A percentile compares a stretch with the other conserved stretches of the same genome.
Conservation (phyloP, 2,797 vertebrate genomes). For the Sitta carolinensis region DNA sequence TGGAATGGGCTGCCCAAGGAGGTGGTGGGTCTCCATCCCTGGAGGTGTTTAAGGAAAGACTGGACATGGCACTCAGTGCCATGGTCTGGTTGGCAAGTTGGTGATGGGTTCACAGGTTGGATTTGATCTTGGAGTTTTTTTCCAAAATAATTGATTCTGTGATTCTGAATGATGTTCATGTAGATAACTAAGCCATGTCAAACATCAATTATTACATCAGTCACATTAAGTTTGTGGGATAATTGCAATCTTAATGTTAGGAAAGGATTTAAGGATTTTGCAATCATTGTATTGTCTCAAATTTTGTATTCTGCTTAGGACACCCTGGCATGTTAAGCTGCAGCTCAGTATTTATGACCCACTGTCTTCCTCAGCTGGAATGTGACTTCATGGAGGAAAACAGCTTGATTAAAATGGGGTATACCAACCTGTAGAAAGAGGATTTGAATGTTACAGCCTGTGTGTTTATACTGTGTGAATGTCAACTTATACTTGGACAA, state of each 20-base stretch:
- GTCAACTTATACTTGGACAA: neutral
- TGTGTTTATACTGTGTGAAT: neutral
- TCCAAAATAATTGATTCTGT: neutral
- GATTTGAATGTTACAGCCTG: neutral
- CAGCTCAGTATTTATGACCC: neutral
- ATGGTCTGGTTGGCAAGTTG: neutral
- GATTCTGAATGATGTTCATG: neutral
- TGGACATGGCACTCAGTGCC: neutral
- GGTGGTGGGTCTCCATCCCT: neutral
- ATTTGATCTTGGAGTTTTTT: neutral
- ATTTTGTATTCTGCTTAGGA: neutral
- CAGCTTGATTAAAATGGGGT: neutral
- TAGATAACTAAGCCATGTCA: neutral
- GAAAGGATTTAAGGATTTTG: slow-evolving; percentile 12
- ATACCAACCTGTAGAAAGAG: neutral
- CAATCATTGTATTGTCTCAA: neutral
- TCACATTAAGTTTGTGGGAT: neutral
- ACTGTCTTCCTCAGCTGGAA: neutral
- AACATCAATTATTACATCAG: neutral
- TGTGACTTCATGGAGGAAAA: neutral
- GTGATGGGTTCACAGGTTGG: neutral
- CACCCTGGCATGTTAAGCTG: neutral
- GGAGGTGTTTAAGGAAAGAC: neutral
- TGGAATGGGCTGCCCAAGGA: neutral
- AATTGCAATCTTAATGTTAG: neutral